Evolutionary conservation across 2,888 invertebrate species (phyloP).

Genomic region (Meteorus colon): DNA sequence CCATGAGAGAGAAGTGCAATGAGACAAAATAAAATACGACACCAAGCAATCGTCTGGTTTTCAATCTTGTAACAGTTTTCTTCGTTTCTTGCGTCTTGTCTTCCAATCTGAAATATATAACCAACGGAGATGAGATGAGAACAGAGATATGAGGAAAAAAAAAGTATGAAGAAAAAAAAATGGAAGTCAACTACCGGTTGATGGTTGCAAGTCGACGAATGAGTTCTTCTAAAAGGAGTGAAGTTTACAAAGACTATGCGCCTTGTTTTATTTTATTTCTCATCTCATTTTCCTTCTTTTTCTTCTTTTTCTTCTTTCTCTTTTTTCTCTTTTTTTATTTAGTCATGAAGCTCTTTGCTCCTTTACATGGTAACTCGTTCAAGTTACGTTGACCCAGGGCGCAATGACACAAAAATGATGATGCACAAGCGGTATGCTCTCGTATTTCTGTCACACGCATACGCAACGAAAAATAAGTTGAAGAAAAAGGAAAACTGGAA

Average conservation of each 20-base stretch:
- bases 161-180: neutral
- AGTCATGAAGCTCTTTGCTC: constrained; percentile 25
- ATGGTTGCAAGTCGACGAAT: constrained; percentile 2
- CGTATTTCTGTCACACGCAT: constrained; percentile 20
- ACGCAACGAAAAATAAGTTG: neutral
- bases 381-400: constrained; percentile 46
- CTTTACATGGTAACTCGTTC: constrained; percentile 38
- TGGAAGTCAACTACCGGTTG: constrained; percentile 18
- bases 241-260: neutral
- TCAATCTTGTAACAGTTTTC: constrained; percentile 32
- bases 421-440: constrained; percentile 16
- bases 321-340: neutral
- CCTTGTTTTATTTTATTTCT: too few species aligned
- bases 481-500: neutral
- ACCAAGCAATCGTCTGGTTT: constrained; percentile 28
- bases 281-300: neutral
- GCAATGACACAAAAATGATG: constrained; percentile 31
- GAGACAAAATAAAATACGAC: constrained; percentile 1
- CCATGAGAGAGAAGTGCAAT: constrained; percentile 7
- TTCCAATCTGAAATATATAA: neutral
- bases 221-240: constrained; percentile 5
- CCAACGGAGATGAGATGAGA: neutral
- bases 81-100: neutral
- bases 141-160: neutral
- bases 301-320: neutral